Evolutionary conservation across 2,888 invertebrate genomes (phyloP).

Genomic region (Allacma fusca): DNA sequence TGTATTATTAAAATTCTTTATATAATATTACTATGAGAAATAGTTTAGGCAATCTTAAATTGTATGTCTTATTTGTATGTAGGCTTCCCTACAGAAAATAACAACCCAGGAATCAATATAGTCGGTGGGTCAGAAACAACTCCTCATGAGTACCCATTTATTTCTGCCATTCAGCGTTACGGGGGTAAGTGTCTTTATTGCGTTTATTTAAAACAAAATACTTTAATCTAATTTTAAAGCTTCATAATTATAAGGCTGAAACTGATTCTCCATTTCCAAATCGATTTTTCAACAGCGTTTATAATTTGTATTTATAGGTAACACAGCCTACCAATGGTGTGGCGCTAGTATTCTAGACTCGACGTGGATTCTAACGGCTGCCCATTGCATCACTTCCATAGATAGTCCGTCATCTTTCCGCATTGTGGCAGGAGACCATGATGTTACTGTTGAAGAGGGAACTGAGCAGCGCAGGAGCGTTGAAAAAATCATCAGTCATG

Average conservation of each 20-base stretch:
- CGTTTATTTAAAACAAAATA: too few relatives aligned
- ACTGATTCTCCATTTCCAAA: too few relatives aligned
- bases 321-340: constrained; percentile 35
- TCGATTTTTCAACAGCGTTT: too few relatives aligned
- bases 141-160: neutral
- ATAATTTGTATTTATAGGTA: neutral
- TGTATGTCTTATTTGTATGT: too few relatives aligned
- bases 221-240: too few relatives aligned
- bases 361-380: constrained; percentile 30
- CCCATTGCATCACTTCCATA: constrained; percentile 39
- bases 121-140: neutral
- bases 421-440: constrained; percentile 46
- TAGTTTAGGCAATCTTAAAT: too few relatives aligned
- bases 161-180: neutral
- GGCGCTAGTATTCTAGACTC: constrained; percentile 22
- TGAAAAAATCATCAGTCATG: constrained; percentile 23
- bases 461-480: constrained; percentile 41
- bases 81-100: too few relatives aligned
- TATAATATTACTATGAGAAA: too few relatives aligned
- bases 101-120: neutral
- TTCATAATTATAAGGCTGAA: too few relatives aligned
- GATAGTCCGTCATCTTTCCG: constrained; percentile 27
- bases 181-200: neutral
- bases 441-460: constrained; percentile 33
- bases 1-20: too few relatives aligned